Base-by-base conservation (phyloP, 2,797 vertebrate species). In the Halcyon chelicuti region DNA sequence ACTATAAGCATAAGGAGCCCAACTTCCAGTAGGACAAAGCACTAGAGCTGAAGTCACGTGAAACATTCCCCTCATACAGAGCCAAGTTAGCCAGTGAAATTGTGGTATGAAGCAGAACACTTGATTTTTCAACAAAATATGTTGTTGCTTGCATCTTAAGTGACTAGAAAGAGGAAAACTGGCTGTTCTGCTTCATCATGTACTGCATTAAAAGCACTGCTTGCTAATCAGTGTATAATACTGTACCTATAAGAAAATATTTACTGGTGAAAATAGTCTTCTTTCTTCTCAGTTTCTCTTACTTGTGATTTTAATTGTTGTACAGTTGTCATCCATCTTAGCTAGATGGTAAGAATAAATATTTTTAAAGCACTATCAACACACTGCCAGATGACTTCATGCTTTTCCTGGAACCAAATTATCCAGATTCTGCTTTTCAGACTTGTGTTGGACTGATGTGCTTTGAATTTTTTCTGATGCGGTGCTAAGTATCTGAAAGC, bases 361-460 rank as follows among this genome's bases (percentile, higher is more conserved):
- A 70, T 58, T 94, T 93, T 70, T 60, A 66, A 91, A 86, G 60
- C n/a, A 74, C 4, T 79, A 54, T 74, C 52, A 85, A 29, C 51
- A 52, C 33, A 7, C 26, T 93, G 74, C 52, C 72, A 87, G 40
- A 74, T 66, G 23, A 52, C 57, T 91, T 79, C 39, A 92, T 44
- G 66, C 63, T 91, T 77, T 89, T 93, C 68, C 72, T 96, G 61
- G 74, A 79, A 89, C 77, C 14, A 71, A 28, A 77, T 79, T 62
- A 42, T 51, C 33, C 29, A 42, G 15, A 17, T 81, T 88, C 42
- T 93, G 21, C 77, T 82, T 88, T 88, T 73, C 81, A 92, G 71
- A 26, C 13, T 52, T 63, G 8, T 15, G 47, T 66, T 92, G 57
- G 20, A 54, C 13, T 63, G 15, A 37, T 63, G 61, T 72, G 17